Evolutionary conservation across 2,113 vertebrate genomes (phyloP).

Genomic region (Brachirus orientalis): DNA sequence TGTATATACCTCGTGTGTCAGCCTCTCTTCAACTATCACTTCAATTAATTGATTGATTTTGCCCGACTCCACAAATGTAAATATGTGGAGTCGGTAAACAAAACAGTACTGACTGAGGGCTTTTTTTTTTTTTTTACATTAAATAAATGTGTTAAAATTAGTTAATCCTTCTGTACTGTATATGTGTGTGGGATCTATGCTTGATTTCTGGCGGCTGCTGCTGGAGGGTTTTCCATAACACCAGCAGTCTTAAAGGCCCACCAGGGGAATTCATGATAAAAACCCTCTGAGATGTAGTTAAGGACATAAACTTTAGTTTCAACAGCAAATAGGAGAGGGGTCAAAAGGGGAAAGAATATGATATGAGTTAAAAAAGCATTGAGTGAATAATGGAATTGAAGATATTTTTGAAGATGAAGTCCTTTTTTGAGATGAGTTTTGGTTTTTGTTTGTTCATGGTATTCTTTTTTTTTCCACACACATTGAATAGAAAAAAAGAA

Average conservation of each 20-base stretch:
- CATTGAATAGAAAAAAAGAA: too few species aligned
- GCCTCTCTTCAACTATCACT: background rate
- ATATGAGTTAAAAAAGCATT: background rate
- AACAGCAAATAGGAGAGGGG: background rate
- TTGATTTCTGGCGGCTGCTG: background rate
- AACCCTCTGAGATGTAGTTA: slow-evolving; percentile 36
- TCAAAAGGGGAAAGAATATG: too few species aligned
- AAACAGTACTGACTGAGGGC: background rate
- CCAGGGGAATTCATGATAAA: slow-evolving; percentile 45
- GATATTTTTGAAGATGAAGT: too few species aligned
- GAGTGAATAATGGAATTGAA: too few species aligned
- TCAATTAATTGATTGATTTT: background rate
- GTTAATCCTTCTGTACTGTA: background rate
- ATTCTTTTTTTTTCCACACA: too few species aligned
- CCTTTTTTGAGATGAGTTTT: too few species aligned
- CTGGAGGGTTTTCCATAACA: too few species aligned
- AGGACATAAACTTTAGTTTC: slow-evolving; percentile 25
- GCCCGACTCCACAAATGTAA: background rate
- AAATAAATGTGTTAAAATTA: slow-evolving; percentile 17
- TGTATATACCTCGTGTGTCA: background rate
- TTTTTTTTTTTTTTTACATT: slow-evolving; percentile 7
- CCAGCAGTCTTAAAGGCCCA: slow-evolving; percentile 23
- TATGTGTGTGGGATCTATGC: background rate
- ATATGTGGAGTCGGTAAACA: too few species aligned
- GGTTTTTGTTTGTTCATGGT: too few species aligned